A percentile compares a stretch with the other conserved stretches of the same genome.
These are phyloP conservation scores for Anguilla obscura DNA, from an alignment of 2,797 vertebrate genomes.

Conservation along the genomic window DNA sequence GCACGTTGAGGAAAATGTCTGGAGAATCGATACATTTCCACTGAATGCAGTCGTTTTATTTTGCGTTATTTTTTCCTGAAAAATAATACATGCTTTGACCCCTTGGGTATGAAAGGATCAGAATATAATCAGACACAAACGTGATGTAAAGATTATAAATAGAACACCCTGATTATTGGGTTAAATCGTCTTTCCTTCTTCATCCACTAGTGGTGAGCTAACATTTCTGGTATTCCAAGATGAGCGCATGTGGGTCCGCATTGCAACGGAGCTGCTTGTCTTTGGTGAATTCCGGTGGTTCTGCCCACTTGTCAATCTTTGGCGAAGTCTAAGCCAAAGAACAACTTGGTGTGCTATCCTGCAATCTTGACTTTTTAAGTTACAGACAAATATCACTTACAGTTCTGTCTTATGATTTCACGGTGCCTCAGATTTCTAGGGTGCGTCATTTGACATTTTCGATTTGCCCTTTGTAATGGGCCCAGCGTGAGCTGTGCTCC, in stretches of 20 bases:
- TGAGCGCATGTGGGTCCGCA: not conserved
- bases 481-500: not conserved
- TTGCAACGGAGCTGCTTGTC: not conserved
- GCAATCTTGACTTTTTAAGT: not conserved
- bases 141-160: constrained; percentile 56
- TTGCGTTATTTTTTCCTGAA: constrained; percentile 47
- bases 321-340: not conserved
- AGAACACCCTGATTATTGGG: constrained; percentile 51
- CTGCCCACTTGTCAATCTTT: not conserved
- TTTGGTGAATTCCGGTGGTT: not conserved
- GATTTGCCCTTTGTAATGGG: not conserved
- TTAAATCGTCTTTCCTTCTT: not conserved
- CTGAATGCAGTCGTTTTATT: constrained; percentile 66
- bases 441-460: not conserved
- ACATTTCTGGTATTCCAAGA: not conserved
- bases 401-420: not conserved
- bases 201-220: not conserved
- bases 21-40: constrained; percentile 73
- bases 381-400: not conserved
- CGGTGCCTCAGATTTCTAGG: not conserved
- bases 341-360: not conserved
- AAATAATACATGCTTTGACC: constrained; percentile 59
- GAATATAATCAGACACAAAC: constrained; percentile 64
- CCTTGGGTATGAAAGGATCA: constrained; percentile 61
- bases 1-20: constrained; percentile 78